Evolutionary conservation across 2,113 vertebrate species (phyloP).

Genomic region (Narcine bancroftii): DNA sequence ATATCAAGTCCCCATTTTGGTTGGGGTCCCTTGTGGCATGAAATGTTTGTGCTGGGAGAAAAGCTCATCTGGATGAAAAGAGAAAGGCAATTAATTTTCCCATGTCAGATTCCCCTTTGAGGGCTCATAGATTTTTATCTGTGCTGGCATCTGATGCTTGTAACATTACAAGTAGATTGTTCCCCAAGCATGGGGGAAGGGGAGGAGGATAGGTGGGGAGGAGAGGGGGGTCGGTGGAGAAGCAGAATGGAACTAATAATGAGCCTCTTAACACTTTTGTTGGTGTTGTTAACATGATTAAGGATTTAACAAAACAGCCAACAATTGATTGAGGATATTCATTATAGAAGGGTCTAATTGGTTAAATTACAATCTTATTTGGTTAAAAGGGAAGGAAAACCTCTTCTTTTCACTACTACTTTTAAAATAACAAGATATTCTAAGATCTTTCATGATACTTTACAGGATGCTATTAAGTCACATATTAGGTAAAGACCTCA

Average conservation of each 20-base stretch:
- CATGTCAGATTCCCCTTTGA: constrained; percentile 27
- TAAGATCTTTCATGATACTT: too few relatives aligned
- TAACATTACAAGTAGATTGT: not conserved
- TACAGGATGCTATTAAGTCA: too few relatives aligned
- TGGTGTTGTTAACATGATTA: not conserved
- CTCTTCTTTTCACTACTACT: too few relatives aligned
- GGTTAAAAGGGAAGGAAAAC: not conserved
- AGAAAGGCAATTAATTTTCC: constrained; percentile 37
- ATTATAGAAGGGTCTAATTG: not conserved
- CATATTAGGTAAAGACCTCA: too few relatives aligned
- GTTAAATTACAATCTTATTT: not conserved
- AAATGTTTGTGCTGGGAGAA: constrained; percentile 24
- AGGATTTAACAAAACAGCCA: constrained; percentile 12
- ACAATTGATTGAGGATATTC: not conserved
- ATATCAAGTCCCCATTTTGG: constrained; percentile 21
- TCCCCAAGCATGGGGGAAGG: not conserved
- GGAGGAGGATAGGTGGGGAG: not conserved
- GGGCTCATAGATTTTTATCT: constrained; percentile 10
- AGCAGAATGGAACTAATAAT: constrained; percentile 16
- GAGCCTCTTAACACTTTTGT: constrained; percentile 14
- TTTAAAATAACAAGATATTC: too few relatives aligned
- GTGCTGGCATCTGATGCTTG: constrained; percentile 22
- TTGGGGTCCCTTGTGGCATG: not conserved
- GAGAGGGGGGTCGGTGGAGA: too few relatives aligned
- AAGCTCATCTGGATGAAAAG: constrained; percentile 35